A percentile compares a stretch with the other conserved stretches of the same genome.
Conservation (phyloP, 1,140 invertebrate genomes). For the Tachypleus tridentatus region DNA sequence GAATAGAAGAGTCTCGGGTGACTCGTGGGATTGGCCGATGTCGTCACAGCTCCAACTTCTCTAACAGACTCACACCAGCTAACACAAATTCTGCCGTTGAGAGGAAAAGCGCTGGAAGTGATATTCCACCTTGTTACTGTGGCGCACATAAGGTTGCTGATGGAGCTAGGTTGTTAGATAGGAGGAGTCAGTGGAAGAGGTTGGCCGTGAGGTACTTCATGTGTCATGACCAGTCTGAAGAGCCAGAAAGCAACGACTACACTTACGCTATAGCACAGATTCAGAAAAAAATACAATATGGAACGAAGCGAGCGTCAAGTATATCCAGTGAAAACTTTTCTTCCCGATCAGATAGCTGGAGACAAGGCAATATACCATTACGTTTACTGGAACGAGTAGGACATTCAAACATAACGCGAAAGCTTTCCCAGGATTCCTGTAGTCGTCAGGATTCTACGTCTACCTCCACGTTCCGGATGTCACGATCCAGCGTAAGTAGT, state of each 20-base stretch:
- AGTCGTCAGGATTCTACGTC: slow-evolving; percentile 25
- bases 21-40: slow-evolving; percentile 54
- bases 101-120: slow-evolving; percentile 34
- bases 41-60: slow-evolving; percentile 74
- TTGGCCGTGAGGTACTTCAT: slow-evolving; percentile 20
- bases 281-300: slow-evolving; percentile 32
- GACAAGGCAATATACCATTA: slow-evolving; percentile 38
- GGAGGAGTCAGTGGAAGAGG: slow-evolving; percentile 19
- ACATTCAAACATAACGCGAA: slow-evolving; percentile 4
- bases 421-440: slow-evolving; percentile 21
- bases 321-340: slow-evolving; percentile 78
- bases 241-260: slow-evolving; percentile 42
- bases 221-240: slow-evolving; percentile 7
- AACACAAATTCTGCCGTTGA: slow-evolving; percentile 75
- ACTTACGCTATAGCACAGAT: slow-evolving; percentile 65
- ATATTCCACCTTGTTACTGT: no score
- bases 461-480: slow-evolving; percentile 22
- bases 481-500: slow-evolving; percentile 24
- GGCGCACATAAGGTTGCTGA: no score
- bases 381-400: slow-evolving; percentile 43
- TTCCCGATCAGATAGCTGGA: slow-evolving; percentile 67
- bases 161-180: no score
- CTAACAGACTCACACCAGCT: slow-evolving; percentile 62
- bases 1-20: slow-evolving; percentile 70
- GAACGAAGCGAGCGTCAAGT: slow-evolving; percentile 45